Evolutionary conservation across 1,140 invertebrate species (phyloP).

Genomic region (Drosophila pandora): DNA sequence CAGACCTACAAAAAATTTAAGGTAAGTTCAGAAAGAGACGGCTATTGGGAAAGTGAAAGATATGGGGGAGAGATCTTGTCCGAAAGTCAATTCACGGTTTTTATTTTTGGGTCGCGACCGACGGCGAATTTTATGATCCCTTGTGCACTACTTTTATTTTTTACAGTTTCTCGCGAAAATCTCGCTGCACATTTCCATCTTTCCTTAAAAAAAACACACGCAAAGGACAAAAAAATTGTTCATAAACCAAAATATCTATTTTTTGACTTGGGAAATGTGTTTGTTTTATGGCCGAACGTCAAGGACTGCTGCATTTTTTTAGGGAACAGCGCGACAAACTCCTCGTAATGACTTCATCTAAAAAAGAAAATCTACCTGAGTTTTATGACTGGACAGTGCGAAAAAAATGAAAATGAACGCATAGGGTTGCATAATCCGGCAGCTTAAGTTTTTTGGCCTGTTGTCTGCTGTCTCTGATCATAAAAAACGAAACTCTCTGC

Average conservation of each 20-base stretch:
- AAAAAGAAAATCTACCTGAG: conserved; percentile 68
- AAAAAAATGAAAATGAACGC: conserved; percentile 57
- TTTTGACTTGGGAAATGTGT: conserved; percentile 41
- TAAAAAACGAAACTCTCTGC: conserved; percentile 50
- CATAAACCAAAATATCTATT: conserved; percentile 30
- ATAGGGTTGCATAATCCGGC: conserved; percentile 81
- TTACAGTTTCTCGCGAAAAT: conserved; percentile 74
- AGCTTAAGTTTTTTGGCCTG: conserved; percentile 79
- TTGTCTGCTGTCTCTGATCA: conserved; percentile 31
- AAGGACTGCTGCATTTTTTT: conserved; percentile 69
- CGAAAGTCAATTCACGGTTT: conserved; percentile 75
- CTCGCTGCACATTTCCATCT: conserved; percentile 29
- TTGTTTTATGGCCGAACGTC: conserved; percentile 69
- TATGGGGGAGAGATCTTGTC: conserved; percentile 13
- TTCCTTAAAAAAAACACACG: conserved; percentile 33
- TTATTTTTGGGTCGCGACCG: conserved; percentile 47
- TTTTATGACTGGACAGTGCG: conserved; percentile 46
- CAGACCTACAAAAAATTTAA: conserved; percentile 22
- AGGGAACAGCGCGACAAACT: conserved; percentile 35
- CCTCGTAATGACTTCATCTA: conserved; percentile 67
- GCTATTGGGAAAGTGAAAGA: conserved; percentile 9
- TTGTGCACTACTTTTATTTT: conserved; percentile 79
- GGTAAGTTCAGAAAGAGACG: conserved; percentile 60
- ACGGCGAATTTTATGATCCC: conserved; percentile 71
- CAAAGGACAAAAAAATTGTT: conserved; percentile 28